phyloP scores from a whole-genome alignment of 2,113 vertebrate genomes.

The Ondatra zibethicus region DNA sequence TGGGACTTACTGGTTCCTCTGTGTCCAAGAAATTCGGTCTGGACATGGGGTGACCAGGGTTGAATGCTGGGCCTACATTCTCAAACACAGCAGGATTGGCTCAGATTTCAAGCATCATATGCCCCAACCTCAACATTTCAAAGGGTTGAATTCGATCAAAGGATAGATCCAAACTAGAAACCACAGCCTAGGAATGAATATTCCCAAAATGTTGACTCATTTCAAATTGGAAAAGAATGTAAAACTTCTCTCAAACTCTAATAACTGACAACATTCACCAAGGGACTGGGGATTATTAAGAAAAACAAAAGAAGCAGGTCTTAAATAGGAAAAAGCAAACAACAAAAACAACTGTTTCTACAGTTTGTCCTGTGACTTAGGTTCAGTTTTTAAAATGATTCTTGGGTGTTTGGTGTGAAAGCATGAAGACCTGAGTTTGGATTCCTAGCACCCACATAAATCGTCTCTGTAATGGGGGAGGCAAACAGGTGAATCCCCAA shows the following conservation, averaged over 20 bases:
- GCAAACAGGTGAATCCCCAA: not conserved
- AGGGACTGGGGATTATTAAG: not conserved
- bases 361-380: not conserved
- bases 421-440: not conserved
- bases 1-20: not conserved
- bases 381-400: constrained; percentile 9
- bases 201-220: not conserved
- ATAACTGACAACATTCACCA: not conserved
- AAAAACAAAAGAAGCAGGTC: not conserved
- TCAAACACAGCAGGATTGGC: not conserved
- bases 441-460: not conserved
- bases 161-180: not conserved
- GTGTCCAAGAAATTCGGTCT: not conserved
- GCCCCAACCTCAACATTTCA: not conserved
- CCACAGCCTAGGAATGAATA: not conserved
- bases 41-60: not conserved
- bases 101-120: constrained; percentile 12
- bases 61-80: not conserved
- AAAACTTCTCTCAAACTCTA: not conserved
- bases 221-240: not conserved
- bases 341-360: constrained; percentile 18
- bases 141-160: not conserved
- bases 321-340: not conserved
- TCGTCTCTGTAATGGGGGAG: not conserved
- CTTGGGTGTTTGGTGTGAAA: not conserved